A percentile compares a stretch with the other conserved stretches of the same genome.
Evolutionary conservation across 2,113 vertebrate genomes (phyloP).

Genomic region (western clawed frog (Xenopus tropicalis)): DNA sequence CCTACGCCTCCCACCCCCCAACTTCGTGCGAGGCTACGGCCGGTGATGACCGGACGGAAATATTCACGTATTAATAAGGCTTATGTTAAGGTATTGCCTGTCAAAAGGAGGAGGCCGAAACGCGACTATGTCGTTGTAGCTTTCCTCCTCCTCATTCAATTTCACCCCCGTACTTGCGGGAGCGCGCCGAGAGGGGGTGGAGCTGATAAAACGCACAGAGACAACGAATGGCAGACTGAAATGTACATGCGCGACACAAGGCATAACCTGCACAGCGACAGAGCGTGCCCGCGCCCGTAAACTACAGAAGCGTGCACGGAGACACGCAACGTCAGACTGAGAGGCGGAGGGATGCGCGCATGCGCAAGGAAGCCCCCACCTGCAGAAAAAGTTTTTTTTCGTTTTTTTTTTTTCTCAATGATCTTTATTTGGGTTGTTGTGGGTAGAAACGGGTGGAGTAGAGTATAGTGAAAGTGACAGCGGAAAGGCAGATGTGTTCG

Average conservation of each 20-base stretch:
- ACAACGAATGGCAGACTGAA: background rate
- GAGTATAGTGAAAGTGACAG: too few species aligned
- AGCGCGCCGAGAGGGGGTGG: slow-evolving; percentile 30
- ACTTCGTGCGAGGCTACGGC: background rate
- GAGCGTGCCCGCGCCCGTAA: background rate
- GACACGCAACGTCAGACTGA: background rate
- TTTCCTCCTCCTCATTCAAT: slow-evolving; percentile 38
- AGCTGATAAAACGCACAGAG: background rate
- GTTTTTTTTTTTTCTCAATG: background rate
- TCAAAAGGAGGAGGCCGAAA: slow-evolving; percentile 22
- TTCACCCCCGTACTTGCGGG: slow-evolving; percentile 23
- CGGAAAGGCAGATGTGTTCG: too few species aligned
- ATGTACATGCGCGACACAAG: background rate
- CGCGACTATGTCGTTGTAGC: slow-evolving; percentile 8
- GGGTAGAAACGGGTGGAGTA: too few species aligned
- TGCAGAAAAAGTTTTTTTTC: background rate
- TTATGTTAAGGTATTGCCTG: background rate
- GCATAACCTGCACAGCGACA: background rate
- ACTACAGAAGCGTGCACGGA: background rate
- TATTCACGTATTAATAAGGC: background rate
- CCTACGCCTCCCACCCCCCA: background rate
- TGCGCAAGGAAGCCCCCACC: background rate
- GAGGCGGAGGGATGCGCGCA: background rate
- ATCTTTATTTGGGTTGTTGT: background rate
- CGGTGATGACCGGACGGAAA: background rate